Evolutionary conservation across 2,797 vertebrate genomes (phyloP).

Genomic region (Gymnocypris eckloni): DNA sequence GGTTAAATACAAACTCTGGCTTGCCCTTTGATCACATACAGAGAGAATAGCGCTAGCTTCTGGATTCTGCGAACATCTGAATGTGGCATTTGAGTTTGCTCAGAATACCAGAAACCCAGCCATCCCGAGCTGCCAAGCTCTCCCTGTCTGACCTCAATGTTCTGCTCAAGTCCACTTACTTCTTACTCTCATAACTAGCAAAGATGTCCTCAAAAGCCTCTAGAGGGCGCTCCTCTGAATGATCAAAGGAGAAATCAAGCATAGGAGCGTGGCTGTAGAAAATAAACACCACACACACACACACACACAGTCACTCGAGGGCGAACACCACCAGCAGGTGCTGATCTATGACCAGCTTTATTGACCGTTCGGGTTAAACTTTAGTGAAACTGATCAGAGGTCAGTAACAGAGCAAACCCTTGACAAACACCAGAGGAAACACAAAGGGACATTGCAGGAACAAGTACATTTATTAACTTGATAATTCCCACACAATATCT

Average conservation of each 20-base stretch:
- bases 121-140: constrained; percentile 56
- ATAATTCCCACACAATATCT: background rate
- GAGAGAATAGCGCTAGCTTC: background rate
- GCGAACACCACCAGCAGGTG: constrained; percentile 51
- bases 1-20: constrained; percentile 19
- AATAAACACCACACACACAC: constrained; percentile 77
- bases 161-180: constrained; percentile 88
- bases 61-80: background rate
- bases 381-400: constrained; percentile 26
- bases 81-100: constrained; percentile 36
- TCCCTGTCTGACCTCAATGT: constrained; percentile 72
- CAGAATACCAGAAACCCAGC: constrained; percentile 37
- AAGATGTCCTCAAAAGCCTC: constrained; percentile 98
- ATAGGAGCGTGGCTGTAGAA: constrained; percentile 91
- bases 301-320: constrained; percentile 72
- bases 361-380: background rate
- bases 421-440: constrained; percentile 12
- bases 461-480: background rate
- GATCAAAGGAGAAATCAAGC: constrained; percentile 99
- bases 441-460: constrained; percentile 31
- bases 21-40: background rate
- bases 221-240: constrained; percentile 95
- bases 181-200: constrained; percentile 97
- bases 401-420: constrained; percentile 27
- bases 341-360: constrained; percentile 37